Percentiles rank a stretch among this genome's conserved stretches.
phyloP scores from a whole-genome alignment of 1,140 invertebrate genomes.

The Drosophila pachea region DNA sequence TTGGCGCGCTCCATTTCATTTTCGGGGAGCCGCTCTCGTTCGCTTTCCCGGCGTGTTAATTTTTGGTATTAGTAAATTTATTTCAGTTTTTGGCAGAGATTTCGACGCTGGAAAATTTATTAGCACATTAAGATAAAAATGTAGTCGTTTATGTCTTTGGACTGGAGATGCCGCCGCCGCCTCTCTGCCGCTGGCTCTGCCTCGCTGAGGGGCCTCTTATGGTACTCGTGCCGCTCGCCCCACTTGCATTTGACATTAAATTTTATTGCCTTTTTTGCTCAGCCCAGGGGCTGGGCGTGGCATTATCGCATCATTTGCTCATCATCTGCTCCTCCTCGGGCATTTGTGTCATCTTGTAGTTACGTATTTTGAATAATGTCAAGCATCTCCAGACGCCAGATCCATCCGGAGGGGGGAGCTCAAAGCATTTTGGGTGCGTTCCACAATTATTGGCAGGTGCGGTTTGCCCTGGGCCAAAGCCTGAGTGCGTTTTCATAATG shows the following conservation, averaged over 20 bases:
- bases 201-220: constrained; percentile 5
- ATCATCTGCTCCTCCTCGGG: constrained; percentile 31
- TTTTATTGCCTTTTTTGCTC: constrained; percentile 74
- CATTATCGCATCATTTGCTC: constrained; percentile 18
- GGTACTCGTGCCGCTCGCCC: constrained; percentile 33
- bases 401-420: constrained; percentile 48
- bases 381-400: constrained; percentile 57
- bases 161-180: too few species aligned
- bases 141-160: constrained; percentile 72
- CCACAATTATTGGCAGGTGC: constrained; percentile 41
- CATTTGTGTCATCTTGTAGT: constrained; percentile 66
- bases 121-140: constrained; percentile 77
- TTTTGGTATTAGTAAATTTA: constrained; percentile 75
- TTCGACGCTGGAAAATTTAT: constrained; percentile 73
- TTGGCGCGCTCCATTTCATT: constrained; percentile 71
- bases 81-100: constrained; percentile 74
- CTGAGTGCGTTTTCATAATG: constrained; percentile 28
- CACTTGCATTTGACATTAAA: constrained; percentile 58
- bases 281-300: constrained; percentile 13
- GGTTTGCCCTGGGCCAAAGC: constrained; percentile 27
- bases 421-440: constrained; percentile 26
- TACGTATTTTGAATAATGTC: constrained; percentile 71
- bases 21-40: constrained; percentile 18
- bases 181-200: not conserved
- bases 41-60: constrained; percentile 48